Evolutionary conservation across 1,140 invertebrate genomes (phyloP).

Genomic region (Calycopis cecrops): DNA sequence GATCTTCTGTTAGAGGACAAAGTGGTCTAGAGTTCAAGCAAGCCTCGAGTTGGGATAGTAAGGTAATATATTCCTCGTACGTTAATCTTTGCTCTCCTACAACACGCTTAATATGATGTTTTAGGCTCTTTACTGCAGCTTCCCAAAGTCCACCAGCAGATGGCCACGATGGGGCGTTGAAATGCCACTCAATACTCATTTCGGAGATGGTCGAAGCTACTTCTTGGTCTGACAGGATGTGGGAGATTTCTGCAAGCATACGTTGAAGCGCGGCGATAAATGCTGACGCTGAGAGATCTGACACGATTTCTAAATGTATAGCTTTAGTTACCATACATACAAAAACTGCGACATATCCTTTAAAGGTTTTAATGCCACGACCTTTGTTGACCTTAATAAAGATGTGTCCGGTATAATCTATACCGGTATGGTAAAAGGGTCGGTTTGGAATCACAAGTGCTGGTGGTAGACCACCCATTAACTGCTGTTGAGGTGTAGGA

Average conservation of each 20-base stretch:
- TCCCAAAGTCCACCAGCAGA: constrained; percentile 7
- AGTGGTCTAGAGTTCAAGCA: not conserved
- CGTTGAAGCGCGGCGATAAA: constrained; percentile 19
- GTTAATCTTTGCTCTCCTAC: constrained; percentile 4
- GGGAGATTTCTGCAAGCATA: not conserved
- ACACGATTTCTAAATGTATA: constrained; percentile 23
- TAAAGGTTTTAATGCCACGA: constrained; percentile 12
- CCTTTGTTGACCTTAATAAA: constrained; percentile 12
- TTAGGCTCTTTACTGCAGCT: constrained; percentile 12
- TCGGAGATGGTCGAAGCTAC: not conserved
- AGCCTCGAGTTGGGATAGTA: constrained; percentile 5
- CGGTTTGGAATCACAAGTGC: not conserved
- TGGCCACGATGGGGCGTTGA: constrained; percentile 8
- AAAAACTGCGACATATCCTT: constrained; percentile 21
- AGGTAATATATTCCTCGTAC: constrained; percentile 1
- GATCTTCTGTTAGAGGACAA: constrained; percentile 7
- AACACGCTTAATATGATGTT: constrained; percentile 11
- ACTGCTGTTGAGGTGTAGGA: not conserved
- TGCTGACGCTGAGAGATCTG: constrained; percentile 17
- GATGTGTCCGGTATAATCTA: constrained; percentile 16
- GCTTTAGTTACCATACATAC: constrained; percentile 22
- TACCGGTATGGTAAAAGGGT: constrained; percentile 13
- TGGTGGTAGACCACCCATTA: constrained; percentile 19
- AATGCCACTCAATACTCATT: constrained; percentile 10
- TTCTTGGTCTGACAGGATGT: constrained; percentile 1